phyloP scores from a whole-genome alignment of 35 echinoderm and acorn worm genomes.

The Antedon bifida region DNA sequence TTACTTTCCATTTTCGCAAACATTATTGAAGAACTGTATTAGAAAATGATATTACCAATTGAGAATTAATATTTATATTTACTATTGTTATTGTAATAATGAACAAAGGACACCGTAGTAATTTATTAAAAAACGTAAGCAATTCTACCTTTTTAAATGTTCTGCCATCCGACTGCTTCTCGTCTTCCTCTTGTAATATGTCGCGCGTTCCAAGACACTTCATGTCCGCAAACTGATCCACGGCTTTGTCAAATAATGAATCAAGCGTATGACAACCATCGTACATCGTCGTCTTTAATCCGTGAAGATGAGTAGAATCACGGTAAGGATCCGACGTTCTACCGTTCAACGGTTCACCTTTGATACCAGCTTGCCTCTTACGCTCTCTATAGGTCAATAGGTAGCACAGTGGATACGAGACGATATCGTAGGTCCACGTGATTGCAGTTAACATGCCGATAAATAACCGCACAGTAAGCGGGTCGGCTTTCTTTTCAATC shows the following conservation, averaged over 20 bases:
- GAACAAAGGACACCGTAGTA: no score
- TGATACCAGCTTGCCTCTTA: slow-evolving; percentile 27
- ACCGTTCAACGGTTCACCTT: slow-evolving; percentile 14
- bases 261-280: slow-evolving; percentile 39
- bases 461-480: slow-evolving; percentile 24
- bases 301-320: background rate
- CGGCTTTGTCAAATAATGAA: slow-evolving; percentile 38
- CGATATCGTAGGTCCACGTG: slow-evolving; percentile 30
- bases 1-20: no score
- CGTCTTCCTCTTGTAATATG: slow-evolving; percentile 58
- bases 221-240: slow-evolving; percentile 17
- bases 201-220: slow-evolving; percentile 55
- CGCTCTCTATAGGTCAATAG: slow-evolving; percentile 22
- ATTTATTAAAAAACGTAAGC: background rate
- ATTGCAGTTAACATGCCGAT: slow-evolving; percentile 19
- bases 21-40: no score
- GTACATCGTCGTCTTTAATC: slow-evolving; percentile 10
- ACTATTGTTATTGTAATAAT: no score
- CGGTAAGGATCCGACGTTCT: slow-evolving; percentile 22
- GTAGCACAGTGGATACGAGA: slow-evolving; percentile 56
- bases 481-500: slow-evolving; percentile 6
- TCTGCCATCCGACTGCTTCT: slow-evolving; percentile 61
- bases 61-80: no score
- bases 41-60: no score
- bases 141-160: slow-evolving; percentile 82